Percentiles rank a stretch among this genome's conserved stretches.
Evolutionary conservation across 1,140 invertebrate genomes (phyloP).

Genomic region (Drosophila watanabei): DNA sequence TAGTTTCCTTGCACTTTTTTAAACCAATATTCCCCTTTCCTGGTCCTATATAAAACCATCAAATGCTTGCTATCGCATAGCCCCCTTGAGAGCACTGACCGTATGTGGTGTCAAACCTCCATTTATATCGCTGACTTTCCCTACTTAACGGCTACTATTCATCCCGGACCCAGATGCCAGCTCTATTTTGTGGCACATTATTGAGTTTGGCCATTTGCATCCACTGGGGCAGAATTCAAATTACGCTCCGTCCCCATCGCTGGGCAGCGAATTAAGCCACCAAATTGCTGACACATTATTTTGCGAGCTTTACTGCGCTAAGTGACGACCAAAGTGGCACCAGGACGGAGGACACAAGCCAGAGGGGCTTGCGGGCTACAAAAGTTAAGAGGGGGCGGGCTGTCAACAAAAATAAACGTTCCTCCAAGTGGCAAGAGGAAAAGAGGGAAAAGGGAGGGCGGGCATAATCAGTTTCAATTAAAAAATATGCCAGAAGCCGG

Average conservation of each 20-base stretch:
- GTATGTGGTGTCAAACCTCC: neutral
- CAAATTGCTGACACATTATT: conserved; percentile 74
- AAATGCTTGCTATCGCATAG: neutral
- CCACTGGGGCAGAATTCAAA: conserved; percentile 56
- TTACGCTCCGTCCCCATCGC: conserved; percentile 9
- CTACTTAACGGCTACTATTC: neutral
- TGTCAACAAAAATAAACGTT: conserved; percentile 64
- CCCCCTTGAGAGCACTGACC: neutral
- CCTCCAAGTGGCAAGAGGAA: neutral
- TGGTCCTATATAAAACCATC: neutral
- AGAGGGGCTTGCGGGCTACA: neutral
- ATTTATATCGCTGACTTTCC: neutral
- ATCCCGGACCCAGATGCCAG: neutral
- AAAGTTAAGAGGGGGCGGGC: conserved; percentile 1
- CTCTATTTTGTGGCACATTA: conserved; percentile 15
- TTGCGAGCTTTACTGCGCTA: conserved; percentile 52
- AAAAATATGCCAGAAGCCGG: conserved; percentile 49
- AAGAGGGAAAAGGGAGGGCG: conserved; percentile 1
- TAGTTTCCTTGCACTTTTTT: too few relatives aligned
- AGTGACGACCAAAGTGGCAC: conserved; percentile 38
- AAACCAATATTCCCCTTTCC: neutral
- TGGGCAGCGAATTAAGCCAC: conserved; percentile 44
- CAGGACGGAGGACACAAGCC: neutral
- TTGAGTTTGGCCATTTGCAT: conserved; percentile 5
- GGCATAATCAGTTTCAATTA: conserved; percentile 73